phyloP scores from a whole-genome alignment of 2,797 vertebrate species.

The Hyperoplus lanceolatus region DNA sequence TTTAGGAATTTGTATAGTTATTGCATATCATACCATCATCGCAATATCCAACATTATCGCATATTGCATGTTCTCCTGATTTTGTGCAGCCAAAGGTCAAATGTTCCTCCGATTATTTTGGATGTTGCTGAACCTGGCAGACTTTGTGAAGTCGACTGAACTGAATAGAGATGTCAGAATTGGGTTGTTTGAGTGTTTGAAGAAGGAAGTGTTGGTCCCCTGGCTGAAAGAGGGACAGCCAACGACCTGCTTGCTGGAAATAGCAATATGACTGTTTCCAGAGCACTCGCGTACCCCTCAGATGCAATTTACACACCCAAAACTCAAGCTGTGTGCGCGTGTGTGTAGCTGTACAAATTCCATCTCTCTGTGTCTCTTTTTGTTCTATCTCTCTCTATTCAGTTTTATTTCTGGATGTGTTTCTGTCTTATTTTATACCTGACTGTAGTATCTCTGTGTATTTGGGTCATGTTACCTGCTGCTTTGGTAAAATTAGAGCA shows the following conservation, averaged over 20 bases:
- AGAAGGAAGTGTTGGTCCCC: constrained; percentile 75
- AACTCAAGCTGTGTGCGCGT: constrained; percentile 23
- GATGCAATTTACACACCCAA: constrained; percentile 38
- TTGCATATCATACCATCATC: too few relatives aligned
- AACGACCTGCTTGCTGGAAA: constrained; percentile 88
- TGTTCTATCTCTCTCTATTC: constrained; percentile 11
- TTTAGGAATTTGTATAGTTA: too few relatives aligned
- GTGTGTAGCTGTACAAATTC: constrained; percentile 16
- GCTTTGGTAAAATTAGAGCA: constrained; percentile 79
- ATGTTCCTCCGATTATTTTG: constrained; percentile 36
- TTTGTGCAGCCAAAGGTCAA: constrained; percentile 34
- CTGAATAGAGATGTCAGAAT: constrained; percentile 76
- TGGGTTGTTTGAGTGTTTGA: constrained; percentile 82
- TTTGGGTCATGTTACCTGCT: constrained; percentile 84
- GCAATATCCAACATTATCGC: too few relatives aligned
- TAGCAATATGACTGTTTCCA: constrained; percentile 85
- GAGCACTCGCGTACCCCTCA: constrained; percentile 64
- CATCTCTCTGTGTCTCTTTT: constrained; percentile 23
- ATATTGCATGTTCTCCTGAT: too few relatives aligned
- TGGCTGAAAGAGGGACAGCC: constrained; percentile 84
- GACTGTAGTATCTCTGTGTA: constrained; percentile 52
- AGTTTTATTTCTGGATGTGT: constrained; percentile 8
- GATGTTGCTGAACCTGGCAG: constrained; percentile 48
- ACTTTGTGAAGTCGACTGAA: constrained; percentile 55
- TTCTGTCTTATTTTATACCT: constrained; percentile 30